phyloP scores from a whole-genome alignment of 2,797 vertebrate genomes.

The Eulemur rubriventer region DNA sequence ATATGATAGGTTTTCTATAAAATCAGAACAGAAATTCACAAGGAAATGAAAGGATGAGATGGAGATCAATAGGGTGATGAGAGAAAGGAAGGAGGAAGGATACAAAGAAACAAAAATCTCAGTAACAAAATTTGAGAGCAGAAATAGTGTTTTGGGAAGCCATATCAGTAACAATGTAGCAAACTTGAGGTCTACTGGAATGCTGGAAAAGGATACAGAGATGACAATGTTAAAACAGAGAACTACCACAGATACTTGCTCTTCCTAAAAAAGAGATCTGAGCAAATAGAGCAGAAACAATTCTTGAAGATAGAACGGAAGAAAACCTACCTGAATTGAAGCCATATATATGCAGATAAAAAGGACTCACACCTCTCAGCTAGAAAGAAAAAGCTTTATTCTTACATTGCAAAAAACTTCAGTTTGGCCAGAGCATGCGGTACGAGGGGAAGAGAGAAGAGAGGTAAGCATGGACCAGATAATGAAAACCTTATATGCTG shows the following conservation, averaged over 20 bases:
- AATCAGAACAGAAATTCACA: not conserved
- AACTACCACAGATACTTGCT: not conserved
- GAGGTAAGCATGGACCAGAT: not conserved
- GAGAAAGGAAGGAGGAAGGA: not conserved
- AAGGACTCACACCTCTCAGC: not conserved
- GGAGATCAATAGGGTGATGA: not conserved
- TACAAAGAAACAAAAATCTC: not conserved
- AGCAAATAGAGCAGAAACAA: not conserved
- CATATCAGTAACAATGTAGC: not conserved
- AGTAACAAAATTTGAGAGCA: not conserved
- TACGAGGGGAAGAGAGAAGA: not conserved
- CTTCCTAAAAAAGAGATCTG: not conserved
- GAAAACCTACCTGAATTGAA: constrained; percentile 8
- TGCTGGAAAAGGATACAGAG: not conserved
- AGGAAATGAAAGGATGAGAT: not conserved
- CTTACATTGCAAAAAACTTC: not conserved
- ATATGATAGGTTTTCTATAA: not conserved
- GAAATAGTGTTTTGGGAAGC: constrained; percentile 20
- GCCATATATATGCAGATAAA: not conserved
- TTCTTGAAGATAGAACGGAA: constrained; percentile 15
- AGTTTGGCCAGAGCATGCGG: not conserved
- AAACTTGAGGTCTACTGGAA: not conserved
- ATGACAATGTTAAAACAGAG: not conserved
- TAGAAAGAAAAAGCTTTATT: not conserved
- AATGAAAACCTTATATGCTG: not conserved